phyloP scores from a whole-genome alignment of 2,113 vertebrate species.

The Condylura cristata region DNA sequence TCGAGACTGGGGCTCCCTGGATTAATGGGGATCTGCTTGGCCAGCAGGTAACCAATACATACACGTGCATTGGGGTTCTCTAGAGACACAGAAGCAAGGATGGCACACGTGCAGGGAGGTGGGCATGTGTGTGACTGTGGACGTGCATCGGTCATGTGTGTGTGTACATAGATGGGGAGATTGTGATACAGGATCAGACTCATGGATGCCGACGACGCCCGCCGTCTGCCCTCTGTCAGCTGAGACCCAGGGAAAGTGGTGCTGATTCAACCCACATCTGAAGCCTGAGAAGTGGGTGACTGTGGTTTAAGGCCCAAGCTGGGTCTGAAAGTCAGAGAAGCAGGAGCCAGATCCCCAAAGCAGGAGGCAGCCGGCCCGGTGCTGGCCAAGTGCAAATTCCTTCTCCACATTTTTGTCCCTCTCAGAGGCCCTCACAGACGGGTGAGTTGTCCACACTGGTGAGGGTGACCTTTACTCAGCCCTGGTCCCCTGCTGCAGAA shows the following conservation, averaged over 20 bases:
- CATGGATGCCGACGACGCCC: not conserved
- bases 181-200: not conserved
- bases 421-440: not conserved
- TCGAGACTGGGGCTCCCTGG: not conserved
- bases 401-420: rapidly evolving
- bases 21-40: not conserved
- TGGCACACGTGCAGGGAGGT: not conserved
- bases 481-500: not conserved
- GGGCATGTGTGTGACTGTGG: not conserved
- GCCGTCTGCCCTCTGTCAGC: not conserved
- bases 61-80: not conserved
- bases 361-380: rapidly evolving
- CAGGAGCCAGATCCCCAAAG: not conserved
- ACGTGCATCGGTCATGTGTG: not conserved
- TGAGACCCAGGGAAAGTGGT: not conserved
- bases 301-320: not conserved
- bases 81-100: not conserved
- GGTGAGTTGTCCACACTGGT: not conserved
- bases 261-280: not conserved
- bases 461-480: not conserved
- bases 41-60: not conserved
- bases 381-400: not conserved
- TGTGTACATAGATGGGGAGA: not conserved
- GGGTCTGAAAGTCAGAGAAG: not conserved
- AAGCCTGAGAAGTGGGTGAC: not conserved